Conservation (phyloP, 2,113 vertebrate species). For the Azemiops feae region DNA sequence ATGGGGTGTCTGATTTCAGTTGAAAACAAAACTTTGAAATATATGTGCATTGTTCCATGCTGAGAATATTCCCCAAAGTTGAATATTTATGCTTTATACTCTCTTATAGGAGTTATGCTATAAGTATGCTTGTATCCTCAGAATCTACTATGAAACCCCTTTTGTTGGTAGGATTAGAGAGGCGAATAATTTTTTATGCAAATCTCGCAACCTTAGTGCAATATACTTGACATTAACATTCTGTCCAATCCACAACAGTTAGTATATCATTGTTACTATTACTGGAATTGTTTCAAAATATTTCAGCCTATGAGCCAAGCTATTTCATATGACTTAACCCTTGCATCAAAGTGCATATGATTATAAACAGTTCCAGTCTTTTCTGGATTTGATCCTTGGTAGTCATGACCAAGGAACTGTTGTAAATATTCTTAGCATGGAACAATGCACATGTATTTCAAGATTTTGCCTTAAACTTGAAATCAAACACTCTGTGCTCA, state of each 20-base stretch:
- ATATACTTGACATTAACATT: neutral
- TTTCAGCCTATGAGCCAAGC: neutral
- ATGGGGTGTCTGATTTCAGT: neutral
- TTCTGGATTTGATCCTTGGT: neutral
- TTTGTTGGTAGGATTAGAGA: neutral
- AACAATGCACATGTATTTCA: neutral
- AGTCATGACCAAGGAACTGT: neutral
- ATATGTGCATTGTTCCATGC: neutral
- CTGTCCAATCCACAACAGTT: neutral
- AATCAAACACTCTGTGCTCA: neutral
- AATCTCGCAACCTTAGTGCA: neutral
- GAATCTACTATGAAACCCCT: neutral
- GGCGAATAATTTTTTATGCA: neutral
- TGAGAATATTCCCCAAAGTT: neutral
- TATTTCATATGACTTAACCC: neutral
- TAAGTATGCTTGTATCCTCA: neutral
- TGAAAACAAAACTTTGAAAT: neutral
- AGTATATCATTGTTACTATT: neutral
- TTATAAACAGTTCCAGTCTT: neutral
- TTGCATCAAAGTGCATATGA: neutral
- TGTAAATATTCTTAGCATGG: neutral
- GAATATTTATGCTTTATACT: neutral
- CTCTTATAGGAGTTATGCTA: neutral
- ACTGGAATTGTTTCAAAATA: neutral
- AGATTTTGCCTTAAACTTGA: neutral